A percentile compares a stretch with the other conserved stretches of the same genome.
These are phyloP conservation scores for Lepetodrilus schrolli DNA, from an alignment of 2,888 invertebrate species.

Conservation along the genomic window DNA sequence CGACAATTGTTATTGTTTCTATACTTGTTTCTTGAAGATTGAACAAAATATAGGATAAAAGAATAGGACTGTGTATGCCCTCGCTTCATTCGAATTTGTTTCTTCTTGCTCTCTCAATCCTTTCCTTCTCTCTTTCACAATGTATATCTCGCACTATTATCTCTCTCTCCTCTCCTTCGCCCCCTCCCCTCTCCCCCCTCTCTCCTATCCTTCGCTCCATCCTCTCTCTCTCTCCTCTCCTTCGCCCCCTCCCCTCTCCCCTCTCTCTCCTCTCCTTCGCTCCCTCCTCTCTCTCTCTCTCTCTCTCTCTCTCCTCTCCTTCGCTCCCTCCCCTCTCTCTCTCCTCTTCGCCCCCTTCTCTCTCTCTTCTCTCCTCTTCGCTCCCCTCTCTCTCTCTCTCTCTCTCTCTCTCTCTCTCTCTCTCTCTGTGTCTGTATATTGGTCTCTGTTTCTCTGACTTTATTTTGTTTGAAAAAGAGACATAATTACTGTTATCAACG, in stretches of 20 bases:
- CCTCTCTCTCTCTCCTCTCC: too few relatives aligned
- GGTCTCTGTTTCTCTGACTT: background rate
- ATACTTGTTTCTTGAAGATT: too few relatives aligned
- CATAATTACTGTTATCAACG: too few relatives aligned
- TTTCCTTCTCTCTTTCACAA: too few relatives aligned
- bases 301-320: background rate
- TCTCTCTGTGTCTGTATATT: background rate
- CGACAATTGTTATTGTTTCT: too few relatives aligned
- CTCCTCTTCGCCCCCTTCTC: background rate
- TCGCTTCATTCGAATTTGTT: background rate
- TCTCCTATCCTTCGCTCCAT: too few relatives aligned
- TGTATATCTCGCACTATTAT: too few relatives aligned
- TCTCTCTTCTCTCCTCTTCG: background rate
- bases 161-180: too few relatives aligned
- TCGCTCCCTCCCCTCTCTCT: too few relatives aligned
- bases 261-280: background rate
- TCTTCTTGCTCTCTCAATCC: background rate
- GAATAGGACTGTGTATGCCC: background rate
- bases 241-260: too few relatives aligned
- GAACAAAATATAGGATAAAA: too few relatives aligned
- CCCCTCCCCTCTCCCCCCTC: too few relatives aligned
- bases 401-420: constrained; percentile 1
- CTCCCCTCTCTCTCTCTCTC: constrained; percentile 10
- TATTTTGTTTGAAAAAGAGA: background rate
- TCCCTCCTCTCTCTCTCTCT: constrained; percentile 25